These are phyloP conservation scores for Dromas ardeola DNA, from an alignment of 2,113 vertebrate species.

Conservation along the genomic window DNA sequence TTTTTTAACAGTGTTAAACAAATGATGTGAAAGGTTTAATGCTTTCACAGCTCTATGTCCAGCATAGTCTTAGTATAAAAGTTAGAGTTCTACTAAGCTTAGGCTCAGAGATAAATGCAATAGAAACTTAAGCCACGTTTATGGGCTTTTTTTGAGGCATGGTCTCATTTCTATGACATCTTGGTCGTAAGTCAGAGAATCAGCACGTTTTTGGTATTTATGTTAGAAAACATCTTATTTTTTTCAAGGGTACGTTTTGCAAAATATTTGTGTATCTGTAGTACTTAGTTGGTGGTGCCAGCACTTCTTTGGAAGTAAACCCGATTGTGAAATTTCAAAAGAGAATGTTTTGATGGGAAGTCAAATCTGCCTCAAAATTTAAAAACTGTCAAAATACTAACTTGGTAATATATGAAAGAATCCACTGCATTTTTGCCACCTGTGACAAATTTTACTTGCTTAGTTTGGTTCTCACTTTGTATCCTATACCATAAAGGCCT, in stretches of 20 bases:
- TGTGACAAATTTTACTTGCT: not conserved
- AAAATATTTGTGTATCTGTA: not conserved
- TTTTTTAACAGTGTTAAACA: not conserved
- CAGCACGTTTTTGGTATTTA: not conserved
- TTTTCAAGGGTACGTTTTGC: not conserved
- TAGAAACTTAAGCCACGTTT: not conserved
- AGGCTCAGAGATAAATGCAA: not conserved
- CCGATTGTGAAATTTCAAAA: not conserved
- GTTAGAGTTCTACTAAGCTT: not conserved
- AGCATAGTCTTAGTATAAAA: not conserved
- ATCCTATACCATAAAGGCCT: not conserved
- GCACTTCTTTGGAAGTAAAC: not conserved
- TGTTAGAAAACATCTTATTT: not conserved
- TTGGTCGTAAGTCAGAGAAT: not conserved
- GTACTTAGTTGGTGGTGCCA: not conserved
- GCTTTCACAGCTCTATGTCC: not conserved
- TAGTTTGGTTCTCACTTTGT: not conserved
- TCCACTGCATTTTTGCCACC: not conserved
- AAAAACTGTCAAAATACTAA: not conserved
- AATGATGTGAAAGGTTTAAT: not conserved
- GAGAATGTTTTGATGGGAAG: not conserved
- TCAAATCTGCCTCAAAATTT: not conserved
- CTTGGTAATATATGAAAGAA: not conserved
- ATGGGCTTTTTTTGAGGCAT: not conserved
- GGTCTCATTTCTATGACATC: not conserved